Base-by-base conservation (phyloP, 2,113 vertebrate genomes). In the Brachirus orientalis region DNA sequence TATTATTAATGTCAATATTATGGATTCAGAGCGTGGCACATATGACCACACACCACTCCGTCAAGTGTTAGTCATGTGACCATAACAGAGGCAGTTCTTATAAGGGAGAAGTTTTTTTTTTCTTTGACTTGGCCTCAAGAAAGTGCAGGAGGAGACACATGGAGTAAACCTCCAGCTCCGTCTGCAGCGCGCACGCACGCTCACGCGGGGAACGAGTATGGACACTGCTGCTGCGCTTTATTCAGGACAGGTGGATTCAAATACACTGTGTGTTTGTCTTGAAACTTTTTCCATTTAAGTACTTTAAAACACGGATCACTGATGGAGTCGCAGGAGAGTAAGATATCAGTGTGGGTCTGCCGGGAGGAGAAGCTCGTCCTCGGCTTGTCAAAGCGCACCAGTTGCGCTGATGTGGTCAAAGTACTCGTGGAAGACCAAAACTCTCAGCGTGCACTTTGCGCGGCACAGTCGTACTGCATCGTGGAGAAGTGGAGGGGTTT, bases 401-500 rank as follows among this genome's bases (percentile, higher is more conserved):
- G 94, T 80, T 99, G 96, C 84, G 93, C 95, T 2, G 97, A 98
- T 75, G 95, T 99, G 38, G 92, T 97, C 77, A 88, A 90, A 52
- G 96, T 95, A 47, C 90, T 98, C 1, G 76, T 97, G 84, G 94
- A 96, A 40, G 96, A 98, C 54, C 92, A 93, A 56, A 85, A 88
- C 74, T 74, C 88, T 7, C 81, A 81, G 82, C 87, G 75, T 60
- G 73, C 75, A 72, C 71, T 80, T 48, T 79, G 80, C 84, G 44
- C 70, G 14, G 90, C 90, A 2, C 93, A 92, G 36, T 91, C 94
- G 16, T 96, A 96, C 65, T 96, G 95, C 90, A 91, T 98, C 37
- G 96, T 96, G 86, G 96, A 98, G 88, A 97, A 96, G 83, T 98
- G 96, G 96, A 93, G 96, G 28, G 96, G 96, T 17, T 96, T 96